Base-by-base conservation (phyloP, 1,140 invertebrate species). In the Chrysoperla carnea region DNA sequence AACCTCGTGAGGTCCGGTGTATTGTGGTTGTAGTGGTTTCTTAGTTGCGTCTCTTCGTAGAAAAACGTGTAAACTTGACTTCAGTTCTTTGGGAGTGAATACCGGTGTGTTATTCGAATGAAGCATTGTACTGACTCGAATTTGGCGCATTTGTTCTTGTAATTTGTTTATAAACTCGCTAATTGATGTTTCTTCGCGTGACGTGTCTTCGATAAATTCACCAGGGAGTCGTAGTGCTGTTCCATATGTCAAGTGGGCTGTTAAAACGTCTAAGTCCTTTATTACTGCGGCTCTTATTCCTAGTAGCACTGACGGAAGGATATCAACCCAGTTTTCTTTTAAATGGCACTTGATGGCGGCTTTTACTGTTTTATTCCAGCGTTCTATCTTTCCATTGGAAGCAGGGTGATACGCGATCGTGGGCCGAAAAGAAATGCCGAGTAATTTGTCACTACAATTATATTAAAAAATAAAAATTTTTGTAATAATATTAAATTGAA, bases 41-140 rank as follows among this genome's bases (percentile, higher is more conserved):
- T 51, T 43, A 0, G 56, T 51, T n/a, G 43, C 46, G 29, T 56
- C 58, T 37, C 50, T 46, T 4, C 59, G 52, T 7, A 59, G 12
- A 23, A 60, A 61, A 5, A 60, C 55, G 37, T 51, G 51, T 31
- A 49, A 35, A 15, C 31, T 42, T 1, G 45, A 50, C 11, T 39
- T n/a, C 29, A 56, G 39, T 27, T 56, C 50, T 8, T 47, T 42
- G 35, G 36, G 38, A 4, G 36, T 3, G 14, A 44, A 44, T 7
- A 39, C 12, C 1, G 23, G n/a, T 11, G n/a, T 8, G n/a, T 40
- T 42, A 11, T 13, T 11, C 33, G 48, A 46, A 9, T 42, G 41
- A 8, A 39, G 36, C 8, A 41, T 45, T 4, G 42, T 38, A 6
- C 15, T 14, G 17, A 48, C 43, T 1, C 39, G 36, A 14, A 49